Base-by-base conservation (phyloP, 2,797 vertebrate species). In the Anabacerthia variegaticeps region DNA sequence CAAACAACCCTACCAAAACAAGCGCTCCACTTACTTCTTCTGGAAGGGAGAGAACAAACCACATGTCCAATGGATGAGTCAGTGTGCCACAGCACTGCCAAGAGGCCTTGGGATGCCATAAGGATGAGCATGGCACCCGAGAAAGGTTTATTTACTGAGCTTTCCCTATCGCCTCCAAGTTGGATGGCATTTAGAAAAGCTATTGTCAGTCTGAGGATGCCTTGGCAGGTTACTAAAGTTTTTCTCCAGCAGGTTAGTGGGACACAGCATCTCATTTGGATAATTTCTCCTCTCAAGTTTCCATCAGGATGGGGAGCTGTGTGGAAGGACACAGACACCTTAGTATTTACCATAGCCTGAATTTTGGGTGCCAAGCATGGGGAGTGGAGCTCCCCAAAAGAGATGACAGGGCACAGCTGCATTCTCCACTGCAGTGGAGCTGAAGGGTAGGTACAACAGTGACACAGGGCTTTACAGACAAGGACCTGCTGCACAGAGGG, bases 141-240 rank as follows among this genome's bases (percentile, higher is more conserved):
- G 92, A 89, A 96, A 94, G 73, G 85, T 95, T 97, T 96, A 95
- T 93, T 96, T 95, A 95, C 56, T 4, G 13, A 97, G 89, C 82
- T 95, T 97, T 82, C 89, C 93, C 80, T 91, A 44, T 89, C 2
- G 10, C 93, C 89, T 97, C 91, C 6, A 28, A 97, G 48, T 5
- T 89, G 92, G 93, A 93, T 88, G 85, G 86, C 91, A 91, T 96
- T 84, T 90, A 88, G 96, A 95, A 97, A 97, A 94, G 88, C 91
- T 97, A 80, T 26, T 91, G 67, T 88, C 87, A 73, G 23, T 48
- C 63, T 87, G 52, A 93, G 81, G 67, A 74, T 0, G 4, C 10
- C 23, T 39, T 85, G 56, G 59, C 34, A 46, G 26, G 74, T 54
- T 0, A 14, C 32, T 82, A 26, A 94, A 91, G 52, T 23, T 78